Conservation (phyloP, 2,797 vertebrate genomes). For the Gastrophryne carolinensis region DNA sequence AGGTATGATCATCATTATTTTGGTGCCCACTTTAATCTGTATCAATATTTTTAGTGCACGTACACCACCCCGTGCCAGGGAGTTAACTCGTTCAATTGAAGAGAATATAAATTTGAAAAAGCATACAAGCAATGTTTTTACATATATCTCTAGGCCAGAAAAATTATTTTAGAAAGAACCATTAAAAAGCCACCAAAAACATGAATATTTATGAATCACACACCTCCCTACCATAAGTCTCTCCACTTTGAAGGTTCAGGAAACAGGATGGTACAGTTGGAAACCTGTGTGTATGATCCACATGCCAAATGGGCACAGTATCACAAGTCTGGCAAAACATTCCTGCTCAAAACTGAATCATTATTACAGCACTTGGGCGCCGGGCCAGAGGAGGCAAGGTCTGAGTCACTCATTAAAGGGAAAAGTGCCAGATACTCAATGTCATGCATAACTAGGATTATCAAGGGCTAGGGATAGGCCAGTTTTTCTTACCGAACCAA, state of each 20-base stretch:
- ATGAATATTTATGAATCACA: neutral
- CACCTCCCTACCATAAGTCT: neutral
- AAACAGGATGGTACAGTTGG: conserved; percentile 42
- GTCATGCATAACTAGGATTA: conserved; percentile 33
- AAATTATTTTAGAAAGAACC: too few species aligned
- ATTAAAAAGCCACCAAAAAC: too few species aligned
- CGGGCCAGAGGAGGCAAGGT: conserved; percentile 54
- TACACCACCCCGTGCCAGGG: too few species aligned
- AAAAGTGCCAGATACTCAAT: conserved; percentile 53
- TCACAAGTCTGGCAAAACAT: conserved; percentile 59
- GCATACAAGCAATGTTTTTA: too few species aligned
- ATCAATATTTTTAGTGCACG: too few species aligned
- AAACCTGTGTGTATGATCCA: conserved; percentile 35
- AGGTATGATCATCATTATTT: too few species aligned
- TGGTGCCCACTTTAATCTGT: too few species aligned
- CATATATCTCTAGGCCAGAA: too few species aligned
- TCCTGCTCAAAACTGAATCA: conserved; percentile 52
- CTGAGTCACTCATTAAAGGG: conserved; percentile 38
- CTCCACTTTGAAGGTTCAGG: conserved; percentile 20
- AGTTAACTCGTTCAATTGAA: too few species aligned
- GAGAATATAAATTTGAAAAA: too few species aligned
- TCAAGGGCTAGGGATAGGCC: conserved; percentile 7
- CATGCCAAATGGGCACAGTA: conserved; percentile 56
- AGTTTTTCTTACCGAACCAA: conserved; percentile 15
- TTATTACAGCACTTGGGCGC: conserved; percentile 55